Evolutionary conservation across 2,797 vertebrate genomes (phyloP).

Genomic region (Chromobotia macracanthus): DNA sequence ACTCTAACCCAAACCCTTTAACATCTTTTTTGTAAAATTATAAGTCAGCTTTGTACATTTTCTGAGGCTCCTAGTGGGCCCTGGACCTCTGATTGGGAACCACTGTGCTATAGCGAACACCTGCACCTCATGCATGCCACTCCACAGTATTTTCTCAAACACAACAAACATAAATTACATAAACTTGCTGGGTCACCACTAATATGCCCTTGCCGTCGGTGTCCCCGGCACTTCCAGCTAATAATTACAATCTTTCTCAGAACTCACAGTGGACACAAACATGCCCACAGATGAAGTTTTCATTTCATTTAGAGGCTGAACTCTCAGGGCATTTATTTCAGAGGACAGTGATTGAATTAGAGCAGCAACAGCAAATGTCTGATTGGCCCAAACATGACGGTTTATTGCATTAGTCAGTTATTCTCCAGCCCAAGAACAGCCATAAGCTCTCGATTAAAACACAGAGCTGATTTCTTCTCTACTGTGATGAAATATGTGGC

Average conservation of each 20-base stretch:
- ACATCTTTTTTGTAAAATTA: no score
- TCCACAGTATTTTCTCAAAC: not conserved
- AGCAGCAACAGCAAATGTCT: conserved; percentile 47
- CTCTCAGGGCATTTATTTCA: conserved; percentile 48
- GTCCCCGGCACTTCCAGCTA: not conserved
- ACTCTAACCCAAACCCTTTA: not conserved
- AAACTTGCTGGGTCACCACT: conserved; percentile 3
- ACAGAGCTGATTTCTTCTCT: conserved; percentile 57
- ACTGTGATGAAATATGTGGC: conserved; percentile 47
- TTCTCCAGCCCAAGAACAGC: conserved; percentile 55
- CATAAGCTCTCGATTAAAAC: conserved; percentile 60
- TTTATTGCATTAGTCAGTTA: conserved; percentile 61
- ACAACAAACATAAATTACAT: not conserved
- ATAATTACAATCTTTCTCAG: conserved; percentile 22
- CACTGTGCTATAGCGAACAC: no score
- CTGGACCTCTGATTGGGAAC: not conserved
- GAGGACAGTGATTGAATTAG: conserved; percentile 54
- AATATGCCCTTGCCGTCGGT: conserved; percentile 19
- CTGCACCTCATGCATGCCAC: not conserved
- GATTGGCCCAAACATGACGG: conserved; percentile 53
- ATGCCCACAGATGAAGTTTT: conserved; percentile 39
- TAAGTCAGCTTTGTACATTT: not conserved
- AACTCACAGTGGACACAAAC: conserved; percentile 24
- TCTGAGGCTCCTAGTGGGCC: not conserved
- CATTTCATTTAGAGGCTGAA: conserved; percentile 48